Base-by-base conservation (phyloP, 2,113 vertebrate species). In the Laticauda laticaudata region DNA sequence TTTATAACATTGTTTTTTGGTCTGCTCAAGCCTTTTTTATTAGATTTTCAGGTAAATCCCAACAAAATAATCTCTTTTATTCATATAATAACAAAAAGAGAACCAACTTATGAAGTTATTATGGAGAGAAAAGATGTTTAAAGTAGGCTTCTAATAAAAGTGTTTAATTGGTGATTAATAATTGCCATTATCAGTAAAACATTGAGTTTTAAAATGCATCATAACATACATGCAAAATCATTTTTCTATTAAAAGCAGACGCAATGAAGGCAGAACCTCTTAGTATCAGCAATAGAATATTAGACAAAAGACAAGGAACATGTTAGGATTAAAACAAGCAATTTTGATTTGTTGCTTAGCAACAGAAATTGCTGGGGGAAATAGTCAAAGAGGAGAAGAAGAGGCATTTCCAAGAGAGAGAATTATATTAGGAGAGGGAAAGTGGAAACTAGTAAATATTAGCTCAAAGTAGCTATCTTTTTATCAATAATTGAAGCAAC, bases 191-290 rank as follows among this genome's bases (percentile, higher is more conserved):
- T 96, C 91, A 95, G 86, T 95, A 93, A 95, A 95, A 96, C 94
- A 96, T 96, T 95, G 95, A 95, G 95, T 95, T 96, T 96, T 96
- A 96, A 96, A 94, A 94, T 90, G 90, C 90, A 95, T 54, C 15
- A 23, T 89, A 64, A 95, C 95, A 96, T 94, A 95, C 93, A 89
- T 87, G 48, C 93, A 93, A 93, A 97, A 92, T 96, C 95, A 94
- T 93, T 93, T 92, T 94, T 96, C 93, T 97, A 96, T 96, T 97
- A 96, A 95, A 94, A 94, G 48, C 95, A 97, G 97, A 57, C 95
- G 96, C 75, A 94, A 95, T 96, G 93, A 93, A 95, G 93, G 95
- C 92, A 96, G 93, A 92, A 96, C 90, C 88, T 90, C 92, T 92
- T 96, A 97, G 94, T 96, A 95, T 95, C 95, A 92, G 95, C 93